Base-by-base conservation (phyloP, 2,888 invertebrate genomes). In the Thecophora atra region DNA sequence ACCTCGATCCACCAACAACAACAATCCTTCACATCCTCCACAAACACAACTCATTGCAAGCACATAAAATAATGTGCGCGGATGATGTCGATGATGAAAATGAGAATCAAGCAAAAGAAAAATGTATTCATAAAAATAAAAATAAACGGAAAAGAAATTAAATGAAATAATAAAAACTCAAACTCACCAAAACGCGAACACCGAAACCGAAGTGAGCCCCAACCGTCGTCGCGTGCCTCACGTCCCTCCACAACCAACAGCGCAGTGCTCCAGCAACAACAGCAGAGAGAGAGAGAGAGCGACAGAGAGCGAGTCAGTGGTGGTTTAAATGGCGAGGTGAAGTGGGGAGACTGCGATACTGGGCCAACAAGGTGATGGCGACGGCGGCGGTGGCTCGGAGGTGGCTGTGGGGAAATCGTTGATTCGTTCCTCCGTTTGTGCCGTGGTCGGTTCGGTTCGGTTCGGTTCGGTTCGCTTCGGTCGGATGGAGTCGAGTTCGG, bases 31-130 rank as follows among this genome's bases (percentile, higher is more conserved):
- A 28, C 70, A 30, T 54, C 54, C 54, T 11, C 47, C 19, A 24
- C 68, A n/a, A 37, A n/a, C 11, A n/a, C 65, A 70, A 73, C 65
- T 66, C 73, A 66, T 75, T 76, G 77, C 77, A 77, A 73, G 76
- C 76, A 44, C 54, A 70, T 60, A 60, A 77, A 71, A 75, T 75
- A 74, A 70, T 67, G 75, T 76, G 73, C 76, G 71, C 66, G 60
- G 66, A 51, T 47, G 67, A 67, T 58, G 66, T 64, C 42, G 64
- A 64, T 71, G 71, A 65, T 65, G 65, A 56, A 60, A 62, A 69
- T 69, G 71, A 64, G 58, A 66, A 72, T 66, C 66, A 67, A 52
- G 71, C 52, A 72, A 67, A 66, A 54, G 58, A 66, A 54, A 63
- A 65, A 65, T 28, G 56, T 42, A 44, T 63, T 51, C 60, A 62